Evolutionary conservation across 2,888 invertebrate genomes (phyloP), one percentile per base, ranked within the genome.

Genomic region (Harpalus rubripes): DNA sequence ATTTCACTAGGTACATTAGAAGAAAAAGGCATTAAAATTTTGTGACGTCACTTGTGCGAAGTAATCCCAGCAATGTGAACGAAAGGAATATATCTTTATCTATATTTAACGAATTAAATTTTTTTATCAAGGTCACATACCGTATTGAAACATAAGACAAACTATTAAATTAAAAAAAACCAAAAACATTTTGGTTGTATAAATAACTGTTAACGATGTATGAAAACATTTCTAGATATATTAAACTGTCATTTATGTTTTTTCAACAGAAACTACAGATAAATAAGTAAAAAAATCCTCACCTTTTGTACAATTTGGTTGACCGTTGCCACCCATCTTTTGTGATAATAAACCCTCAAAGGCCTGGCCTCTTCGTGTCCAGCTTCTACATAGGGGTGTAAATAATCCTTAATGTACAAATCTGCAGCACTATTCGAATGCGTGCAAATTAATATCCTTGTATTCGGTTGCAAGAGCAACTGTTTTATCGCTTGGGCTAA

Each of bases 361-460:
- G 96, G 96, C 44, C 93, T 92, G 0, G 95, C 95, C 87, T 94
- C 94, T 65, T 93, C 91, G 86, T 94, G 91, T 0, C 95, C 95
- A 18, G 91, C 92, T 88, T 94, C 94, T 32, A 95, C 95, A 93
- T 95, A 95, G 0, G 94, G 94, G 91, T 96, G 95, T 84, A 97
- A 93, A 90, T 96, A 97, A 88, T 97, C 96, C 88, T 95, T 95
- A 59, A 97, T 96, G 89, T 97, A 97, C 85, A 96, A 91, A 92
- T 97, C 96, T 8, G 96, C 96, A 12, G 96, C 96, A 88, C 96
- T 96, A 91, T 97, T 97, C 76, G 96, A 96, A 91, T 97, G 96
- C 1, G 97, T 97, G 89, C 97, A 97, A 81, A 97, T 95, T 86
- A 97, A 92, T 81, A 97, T 94, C 88, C 95, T 93, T 32, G 95